Conservation (phyloP, 2,888 invertebrate genomes). For the Leucophora obtusa region DNA sequence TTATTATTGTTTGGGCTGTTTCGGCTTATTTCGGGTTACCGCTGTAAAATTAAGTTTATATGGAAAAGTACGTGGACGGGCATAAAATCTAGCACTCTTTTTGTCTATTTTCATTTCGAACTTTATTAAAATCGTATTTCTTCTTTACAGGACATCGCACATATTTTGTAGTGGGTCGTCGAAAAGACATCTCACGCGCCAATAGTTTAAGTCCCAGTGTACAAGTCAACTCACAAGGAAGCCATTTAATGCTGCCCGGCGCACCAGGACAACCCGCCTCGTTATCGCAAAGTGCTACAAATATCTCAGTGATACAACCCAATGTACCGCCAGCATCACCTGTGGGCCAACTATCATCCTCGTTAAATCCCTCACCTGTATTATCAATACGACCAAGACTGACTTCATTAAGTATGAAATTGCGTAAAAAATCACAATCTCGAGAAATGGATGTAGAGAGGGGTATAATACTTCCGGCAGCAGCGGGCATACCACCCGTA, state of each 20-base stretch:
- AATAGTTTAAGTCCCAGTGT: constrained; percentile 75
- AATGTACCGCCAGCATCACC: constrained; percentile 78
- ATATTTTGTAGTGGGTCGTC: constrained; percentile 90
- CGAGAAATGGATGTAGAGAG: constrained; percentile 72
- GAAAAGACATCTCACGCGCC: constrained; percentile 77
- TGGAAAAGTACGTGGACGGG: too few relatives aligned
- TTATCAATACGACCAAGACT: constrained; percentile 77
- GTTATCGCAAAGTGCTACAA: constrained; percentile 77
- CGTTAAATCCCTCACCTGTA: constrained; percentile 78
- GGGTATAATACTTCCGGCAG: constrained; percentile 69
- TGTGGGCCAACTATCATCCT: constrained; percentile 76
- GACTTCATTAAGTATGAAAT: constrained; percentile 77
- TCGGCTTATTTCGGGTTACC: too few relatives aligned
- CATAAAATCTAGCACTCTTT: too few relatives aligned
- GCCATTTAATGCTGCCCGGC: constrained; percentile 72
- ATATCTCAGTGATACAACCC: constrained; percentile 76
- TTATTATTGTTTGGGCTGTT: too few relatives aligned
- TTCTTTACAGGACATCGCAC: constrained; percentile 86
- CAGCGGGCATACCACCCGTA: constrained; percentile 69
- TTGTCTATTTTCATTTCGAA: too few relatives aligned
- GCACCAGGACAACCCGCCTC: constrained; percentile 68
- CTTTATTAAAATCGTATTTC: too few relatives aligned
- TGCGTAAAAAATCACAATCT: constrained; percentile 74
- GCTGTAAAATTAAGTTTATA: too few relatives aligned
- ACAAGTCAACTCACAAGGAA: constrained; percentile 68